Evolutionary conservation across 2,888 invertebrate genomes (phyloP).

Genomic region (Zonitis immaculata): DNA sequence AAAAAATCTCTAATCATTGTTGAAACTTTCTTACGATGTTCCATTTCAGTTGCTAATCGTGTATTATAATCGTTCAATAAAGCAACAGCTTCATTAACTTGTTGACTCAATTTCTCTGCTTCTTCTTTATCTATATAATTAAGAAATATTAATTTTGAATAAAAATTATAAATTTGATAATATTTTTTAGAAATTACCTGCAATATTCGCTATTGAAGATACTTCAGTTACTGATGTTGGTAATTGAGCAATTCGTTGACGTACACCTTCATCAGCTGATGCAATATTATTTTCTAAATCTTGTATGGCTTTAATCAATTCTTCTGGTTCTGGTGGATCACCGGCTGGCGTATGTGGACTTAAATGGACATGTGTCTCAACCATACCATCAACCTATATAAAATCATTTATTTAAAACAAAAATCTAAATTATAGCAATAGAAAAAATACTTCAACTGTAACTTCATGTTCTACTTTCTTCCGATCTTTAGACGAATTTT

Average conservation of each 20-base stretch:
- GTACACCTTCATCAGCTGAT: conserved; percentile 87
- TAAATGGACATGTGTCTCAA: conserved; percentile 70
- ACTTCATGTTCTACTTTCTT: conserved; percentile 54
- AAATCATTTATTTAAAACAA: conserved; percentile 5
- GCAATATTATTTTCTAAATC: conserved; percentile 92
- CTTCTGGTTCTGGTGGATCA: conserved; percentile 90
- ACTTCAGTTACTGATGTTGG: conserved; percentile 95
- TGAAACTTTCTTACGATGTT: conserved; percentile 79
- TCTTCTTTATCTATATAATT: conserved; percentile 76
- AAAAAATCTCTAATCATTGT: conserved; percentile 86
- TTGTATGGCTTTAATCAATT: conserved; percentile 76
- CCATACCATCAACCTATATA: conserved; percentile 62
- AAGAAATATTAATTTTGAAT: too few species aligned
- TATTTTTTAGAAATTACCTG: too few species aligned
- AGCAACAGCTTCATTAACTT: conserved; percentile 85
- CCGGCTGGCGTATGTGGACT: conserved; percentile 77
- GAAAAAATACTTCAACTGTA: conserved; percentile 35
- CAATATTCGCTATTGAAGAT: conserved; percentile 76
- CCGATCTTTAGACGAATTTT: conserved; percentile 46
- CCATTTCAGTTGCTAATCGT: conserved; percentile 81
- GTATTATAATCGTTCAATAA: conserved; percentile 86
- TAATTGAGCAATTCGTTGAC: conserved; percentile 89
- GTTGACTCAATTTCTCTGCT: conserved; percentile 69
- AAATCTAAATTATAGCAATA: background rate
- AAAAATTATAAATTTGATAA: too few species aligned